Conservation (phyloP, 37 sponge, comb jelly and placozoan species). For the Cliona cf. orientalis region DNA sequence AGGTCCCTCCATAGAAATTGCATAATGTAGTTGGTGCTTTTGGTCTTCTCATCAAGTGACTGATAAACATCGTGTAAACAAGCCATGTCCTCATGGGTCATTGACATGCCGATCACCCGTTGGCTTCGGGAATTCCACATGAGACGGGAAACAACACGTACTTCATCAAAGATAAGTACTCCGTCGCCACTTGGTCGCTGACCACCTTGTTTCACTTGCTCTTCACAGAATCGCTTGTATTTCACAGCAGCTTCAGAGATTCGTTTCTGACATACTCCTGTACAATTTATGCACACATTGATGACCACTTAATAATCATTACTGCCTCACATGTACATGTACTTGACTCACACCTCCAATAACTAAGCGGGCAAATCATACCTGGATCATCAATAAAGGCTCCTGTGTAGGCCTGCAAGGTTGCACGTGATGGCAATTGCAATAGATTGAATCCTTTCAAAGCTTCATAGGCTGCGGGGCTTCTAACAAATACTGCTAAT, state of each 20-base stretch:
- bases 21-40: slow-evolving; percentile 41
- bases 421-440: not conserved
- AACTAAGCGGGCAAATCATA: no score
- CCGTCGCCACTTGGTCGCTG: slow-evolving; percentile 5
- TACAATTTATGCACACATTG: not conserved
- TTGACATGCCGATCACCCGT: slow-evolving; percentile 12
- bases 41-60: not conserved
- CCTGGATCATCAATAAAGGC: slow-evolving; percentile 23
- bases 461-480: slow-evolving; percentile 2
- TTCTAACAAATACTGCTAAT: not conserved
- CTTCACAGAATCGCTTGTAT: not conserved
- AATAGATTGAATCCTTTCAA: not conserved
- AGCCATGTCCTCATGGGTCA: slow-evolving; percentile 30
- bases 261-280: not conserved
- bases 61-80: slow-evolving; percentile 16
- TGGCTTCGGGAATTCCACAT: slow-evolving; percentile 26
- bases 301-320: no score
- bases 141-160: slow-evolving; percentile 7
- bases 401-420: slow-evolving; percentile 12
- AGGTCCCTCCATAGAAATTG: slow-evolving; percentile 48
- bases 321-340: no score
- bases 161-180: slow-evolving; percentile 30
- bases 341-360: no score
- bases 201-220: not conserved
- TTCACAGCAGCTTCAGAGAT: not conserved